Conservation (phyloP, 2,888 invertebrate species). For the Anthrax anthrax region DNA sequence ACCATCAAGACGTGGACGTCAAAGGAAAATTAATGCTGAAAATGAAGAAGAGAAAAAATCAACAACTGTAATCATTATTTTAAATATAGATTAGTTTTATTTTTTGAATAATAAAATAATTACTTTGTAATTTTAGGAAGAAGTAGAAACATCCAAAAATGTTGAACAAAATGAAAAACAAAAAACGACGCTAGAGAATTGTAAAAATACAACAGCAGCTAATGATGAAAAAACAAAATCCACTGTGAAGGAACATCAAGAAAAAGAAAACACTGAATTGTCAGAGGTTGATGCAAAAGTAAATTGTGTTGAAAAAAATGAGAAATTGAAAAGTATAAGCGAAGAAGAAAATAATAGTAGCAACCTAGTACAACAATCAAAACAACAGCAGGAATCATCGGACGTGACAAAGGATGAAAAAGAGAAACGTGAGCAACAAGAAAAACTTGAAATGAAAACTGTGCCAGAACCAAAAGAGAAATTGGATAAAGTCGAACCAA, state of each 20-base stretch:
- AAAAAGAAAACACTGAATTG: conserved; percentile 7
- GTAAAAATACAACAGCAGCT: not conserved
- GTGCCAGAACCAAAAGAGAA: not conserved
- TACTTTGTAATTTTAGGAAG: not conserved
- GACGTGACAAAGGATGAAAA: not conserved
- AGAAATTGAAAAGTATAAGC: conserved; percentile 1
- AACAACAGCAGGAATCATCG: not conserved
- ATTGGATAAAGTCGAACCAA: conserved; percentile 20
- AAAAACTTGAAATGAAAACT: not conserved
- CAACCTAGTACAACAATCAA: not conserved
- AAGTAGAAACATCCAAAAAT: conserved; percentile 2
- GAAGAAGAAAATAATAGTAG: not conserved
- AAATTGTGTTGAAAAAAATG: not conserved
- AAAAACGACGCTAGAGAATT: conserved; percentile 3
- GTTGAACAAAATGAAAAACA: conserved; percentile 5
- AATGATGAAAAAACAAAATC: not conserved
- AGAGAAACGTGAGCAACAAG: not conserved
- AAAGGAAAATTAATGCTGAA: conserved; percentile 22
- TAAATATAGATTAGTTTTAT: not conserved
- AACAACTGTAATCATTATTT: not conserved
- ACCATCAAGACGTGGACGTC: conserved; percentile 22
- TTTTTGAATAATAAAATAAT: not conserved
- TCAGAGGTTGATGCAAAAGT: conserved; percentile 1
- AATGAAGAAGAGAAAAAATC: conserved; percentile 14
- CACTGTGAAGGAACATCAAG: conserved; percentile 4